These are phyloP conservation scores for Hylaea fasciaria DNA, from an alignment of 2,888 invertebrate genomes.

Conservation along the genomic window DNA sequence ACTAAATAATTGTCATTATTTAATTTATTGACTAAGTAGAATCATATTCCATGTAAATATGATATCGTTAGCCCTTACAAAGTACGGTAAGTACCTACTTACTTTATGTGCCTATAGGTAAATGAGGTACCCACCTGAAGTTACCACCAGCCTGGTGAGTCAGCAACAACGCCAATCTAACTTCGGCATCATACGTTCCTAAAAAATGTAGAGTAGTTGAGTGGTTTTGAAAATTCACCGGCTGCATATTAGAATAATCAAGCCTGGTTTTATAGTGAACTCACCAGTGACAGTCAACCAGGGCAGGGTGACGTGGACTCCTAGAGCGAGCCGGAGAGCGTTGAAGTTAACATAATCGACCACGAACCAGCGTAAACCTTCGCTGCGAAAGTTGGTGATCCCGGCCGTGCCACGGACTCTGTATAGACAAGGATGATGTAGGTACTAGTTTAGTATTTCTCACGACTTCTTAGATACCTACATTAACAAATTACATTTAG, in stretches of 20 bases:
- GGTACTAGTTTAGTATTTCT: no score
- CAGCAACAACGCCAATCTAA: constrained; percentile 50
- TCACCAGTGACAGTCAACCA: constrained; percentile 56
- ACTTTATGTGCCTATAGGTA: no score
- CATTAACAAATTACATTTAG: no score
- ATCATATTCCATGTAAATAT: no score
- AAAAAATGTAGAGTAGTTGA: constrained; percentile 11
- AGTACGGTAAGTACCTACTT: no score
- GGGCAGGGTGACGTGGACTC: constrained; percentile 55
- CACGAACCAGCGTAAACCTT: constrained; percentile 62
- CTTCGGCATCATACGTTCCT: constrained; percentile 60
- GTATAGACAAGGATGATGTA: not conserved
- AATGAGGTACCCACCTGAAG: constrained; percentile 49
- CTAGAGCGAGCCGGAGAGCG: constrained; percentile 53
- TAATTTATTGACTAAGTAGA: no score
- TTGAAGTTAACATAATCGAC: constrained; percentile 57
- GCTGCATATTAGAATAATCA: no score
- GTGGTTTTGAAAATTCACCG: not conserved
- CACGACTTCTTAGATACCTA: no score
- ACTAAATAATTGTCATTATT: no score
- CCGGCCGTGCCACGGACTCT: constrained; percentile 47
- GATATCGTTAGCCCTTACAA: no score
- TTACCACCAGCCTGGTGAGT: constrained; percentile 58
- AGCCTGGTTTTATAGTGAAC: constrained; percentile 8
- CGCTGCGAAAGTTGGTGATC: constrained; percentile 48